phyloP scores from a whole-genome alignment of 2,113 vertebrate genomes.

The Saccopteryx bilineata region DNA sequence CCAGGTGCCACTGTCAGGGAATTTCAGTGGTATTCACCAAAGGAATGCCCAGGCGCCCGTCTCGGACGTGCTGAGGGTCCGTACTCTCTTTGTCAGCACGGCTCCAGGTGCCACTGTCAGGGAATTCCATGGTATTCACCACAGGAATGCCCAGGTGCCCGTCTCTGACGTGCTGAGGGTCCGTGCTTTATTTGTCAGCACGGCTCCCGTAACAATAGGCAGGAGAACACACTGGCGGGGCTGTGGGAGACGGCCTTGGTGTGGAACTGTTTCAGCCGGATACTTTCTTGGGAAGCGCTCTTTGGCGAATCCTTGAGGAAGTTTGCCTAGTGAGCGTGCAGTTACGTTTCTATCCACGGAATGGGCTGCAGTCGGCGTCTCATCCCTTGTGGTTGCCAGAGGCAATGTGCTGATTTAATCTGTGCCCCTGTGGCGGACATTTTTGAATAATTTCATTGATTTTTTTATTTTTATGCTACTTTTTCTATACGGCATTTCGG shows the following conservation, averaged over 20 bases:
- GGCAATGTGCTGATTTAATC: conserved; percentile 56
- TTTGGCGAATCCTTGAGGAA: neutral
- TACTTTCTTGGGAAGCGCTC: conserved; percentile 1
- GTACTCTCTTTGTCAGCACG: too few relatives aligned
- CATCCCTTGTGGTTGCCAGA: conserved; percentile 36
- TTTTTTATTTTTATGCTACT: neutral
- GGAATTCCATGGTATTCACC: too few relatives aligned
- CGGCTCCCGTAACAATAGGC: neutral
- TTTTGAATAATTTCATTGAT: conserved; percentile 41
- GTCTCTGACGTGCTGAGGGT: too few relatives aligned
- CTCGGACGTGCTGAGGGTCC: too few relatives aligned
- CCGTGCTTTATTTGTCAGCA: neutral
- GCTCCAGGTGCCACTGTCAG: too few relatives aligned
- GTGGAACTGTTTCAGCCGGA: neutral
- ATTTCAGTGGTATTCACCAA: too few relatives aligned
- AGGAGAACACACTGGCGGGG: neutral
- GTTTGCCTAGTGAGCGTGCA: conserved; percentile 21
- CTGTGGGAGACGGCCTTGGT: neutral
- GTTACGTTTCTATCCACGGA: conserved; percentile 58
- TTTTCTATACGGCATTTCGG: neutral
- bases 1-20: too few relatives aligned
- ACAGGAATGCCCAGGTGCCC: too few relatives aligned
- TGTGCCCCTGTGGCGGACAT: conserved; percentile 29
- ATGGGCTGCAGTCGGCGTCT: conserved; percentile 57
- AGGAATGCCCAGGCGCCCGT: too few relatives aligned